phyloP scores from a whole-genome alignment of 2,797 vertebrate species.

The Pristis pectinata region DNA sequence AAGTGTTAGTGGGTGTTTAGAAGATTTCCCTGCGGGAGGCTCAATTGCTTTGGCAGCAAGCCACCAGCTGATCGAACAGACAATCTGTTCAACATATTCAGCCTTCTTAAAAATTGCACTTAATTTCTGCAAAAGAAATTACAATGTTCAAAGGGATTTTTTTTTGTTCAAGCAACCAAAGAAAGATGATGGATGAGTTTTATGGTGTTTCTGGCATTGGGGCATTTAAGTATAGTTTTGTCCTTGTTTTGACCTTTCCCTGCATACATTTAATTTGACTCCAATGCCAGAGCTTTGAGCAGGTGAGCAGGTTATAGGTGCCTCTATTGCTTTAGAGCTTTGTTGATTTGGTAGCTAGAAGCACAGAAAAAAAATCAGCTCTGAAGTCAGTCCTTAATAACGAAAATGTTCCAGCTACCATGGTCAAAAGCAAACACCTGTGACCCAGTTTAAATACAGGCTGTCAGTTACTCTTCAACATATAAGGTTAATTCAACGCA shows the following conservation, averaged over 20 bases:
- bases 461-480: neutral
- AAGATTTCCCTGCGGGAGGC: conserved; percentile 16
- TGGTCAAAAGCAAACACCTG: neutral
- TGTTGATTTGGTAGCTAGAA: neutral
- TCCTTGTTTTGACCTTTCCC: conserved; percentile 17
- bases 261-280: neutral
- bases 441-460: neutral
- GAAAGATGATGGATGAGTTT: conserved; percentile 32
- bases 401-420: neutral
- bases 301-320: neutral
- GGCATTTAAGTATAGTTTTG: conserved; percentile 18
- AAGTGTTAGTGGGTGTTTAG: conserved; percentile 10
- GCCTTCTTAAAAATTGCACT: conserved; percentile 1
- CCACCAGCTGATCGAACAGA: conserved; percentile 22
- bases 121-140: conserved; percentile 35
- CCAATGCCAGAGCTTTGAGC: neutral
- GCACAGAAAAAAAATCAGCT: neutral
- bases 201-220: neutral
- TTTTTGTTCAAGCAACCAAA: neutral
- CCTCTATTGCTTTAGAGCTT: neutral
- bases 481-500: neutral
- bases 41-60: neutral
- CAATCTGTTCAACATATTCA: conserved; percentile 21
- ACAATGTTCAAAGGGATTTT: conserved; percentile 21
- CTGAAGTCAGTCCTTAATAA: neutral